These are phyloP conservation scores for Drosophila sulfurigaster DNA, from an alignment of 1,140 invertebrate genomes.

Conservation along the genomic window DNA sequence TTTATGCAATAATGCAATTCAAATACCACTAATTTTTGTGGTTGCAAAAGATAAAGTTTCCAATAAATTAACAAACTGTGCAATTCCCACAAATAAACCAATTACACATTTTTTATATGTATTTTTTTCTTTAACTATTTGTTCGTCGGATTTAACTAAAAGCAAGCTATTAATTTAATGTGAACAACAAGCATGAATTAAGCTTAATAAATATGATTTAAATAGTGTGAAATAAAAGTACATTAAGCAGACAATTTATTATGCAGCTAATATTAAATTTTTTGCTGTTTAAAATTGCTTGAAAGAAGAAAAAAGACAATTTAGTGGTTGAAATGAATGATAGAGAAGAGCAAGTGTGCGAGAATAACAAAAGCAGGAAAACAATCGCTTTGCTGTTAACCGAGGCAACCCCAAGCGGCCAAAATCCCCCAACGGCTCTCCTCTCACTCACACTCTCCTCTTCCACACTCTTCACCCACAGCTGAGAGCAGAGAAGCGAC, in stretches of 20 bases:
- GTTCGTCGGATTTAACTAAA: background rate
- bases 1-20: background rate
- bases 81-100: too few relatives aligned
- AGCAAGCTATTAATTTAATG: background rate
- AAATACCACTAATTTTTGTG: background rate
- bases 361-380: constrained; percentile 13
- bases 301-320: background rate
- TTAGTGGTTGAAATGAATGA: constrained; percentile 20
- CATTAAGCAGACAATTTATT: background rate
- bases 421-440: background rate
- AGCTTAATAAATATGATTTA: constrained; percentile 2
- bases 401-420: constrained; percentile 12
- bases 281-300: background rate
- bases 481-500: constrained; percentile 10
- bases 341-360: background rate
- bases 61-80: too few relatives aligned
- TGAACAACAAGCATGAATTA: background rate
- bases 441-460: background rate
- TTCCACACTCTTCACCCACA: background rate
- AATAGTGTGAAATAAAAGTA: background rate
- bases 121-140: background rate
- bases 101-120: too few relatives aligned
- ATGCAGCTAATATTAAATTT: constrained; percentile 1
- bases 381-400: constrained; percentile 19
- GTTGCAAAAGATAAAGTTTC: too few relatives aligned